Evolutionary conservation across 2,797 vertebrate genomes (phyloP).

Genomic region (Crenichthys baileyi): DNA sequence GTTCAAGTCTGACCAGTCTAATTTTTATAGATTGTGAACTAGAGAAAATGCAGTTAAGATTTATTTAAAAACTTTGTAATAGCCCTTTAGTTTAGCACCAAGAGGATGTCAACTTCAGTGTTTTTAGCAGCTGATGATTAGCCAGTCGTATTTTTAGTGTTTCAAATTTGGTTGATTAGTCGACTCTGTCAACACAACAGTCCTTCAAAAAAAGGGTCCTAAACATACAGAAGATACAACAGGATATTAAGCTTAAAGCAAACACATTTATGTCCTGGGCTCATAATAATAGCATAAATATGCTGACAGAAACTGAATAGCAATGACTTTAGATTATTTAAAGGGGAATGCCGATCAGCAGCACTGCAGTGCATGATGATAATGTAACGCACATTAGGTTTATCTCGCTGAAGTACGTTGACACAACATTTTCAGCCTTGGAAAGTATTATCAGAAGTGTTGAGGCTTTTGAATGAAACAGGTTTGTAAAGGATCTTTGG

Average conservation of each 20-base stretch:
- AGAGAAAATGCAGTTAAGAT: too few relatives aligned
- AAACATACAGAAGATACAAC: not conserved
- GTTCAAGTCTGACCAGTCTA: too few relatives aligned
- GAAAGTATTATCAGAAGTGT: not conserved
- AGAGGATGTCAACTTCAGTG: not conserved
- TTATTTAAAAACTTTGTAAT: too few relatives aligned
- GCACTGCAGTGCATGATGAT: not conserved
- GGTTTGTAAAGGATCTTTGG: not conserved
- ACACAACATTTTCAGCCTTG: not conserved
- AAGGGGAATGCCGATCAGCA: slow-evolving; percentile 1
- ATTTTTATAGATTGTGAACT: too few relatives aligned
- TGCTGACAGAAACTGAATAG: not conserved
- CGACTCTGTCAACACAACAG: not conserved
- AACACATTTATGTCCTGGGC: not conserved
- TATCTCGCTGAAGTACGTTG: not conserved
- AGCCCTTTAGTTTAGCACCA: not conserved
- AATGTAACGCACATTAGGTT: not conserved
- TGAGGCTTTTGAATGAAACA: not conserved
- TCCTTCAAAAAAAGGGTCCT: not conserved
- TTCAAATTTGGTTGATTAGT: not conserved
- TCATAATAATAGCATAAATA: not conserved
- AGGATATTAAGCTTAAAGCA: not conserved
- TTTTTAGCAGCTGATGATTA: not conserved
- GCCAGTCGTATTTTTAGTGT: not conserved
- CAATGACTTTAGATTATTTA: too few relatives aligned